A percentile compares a stretch with the other conserved stretches of the same genome.
phyloP scores from a whole-genome alignment of 2,113 vertebrate species.

The Aspidoscelis tigris region DNA sequence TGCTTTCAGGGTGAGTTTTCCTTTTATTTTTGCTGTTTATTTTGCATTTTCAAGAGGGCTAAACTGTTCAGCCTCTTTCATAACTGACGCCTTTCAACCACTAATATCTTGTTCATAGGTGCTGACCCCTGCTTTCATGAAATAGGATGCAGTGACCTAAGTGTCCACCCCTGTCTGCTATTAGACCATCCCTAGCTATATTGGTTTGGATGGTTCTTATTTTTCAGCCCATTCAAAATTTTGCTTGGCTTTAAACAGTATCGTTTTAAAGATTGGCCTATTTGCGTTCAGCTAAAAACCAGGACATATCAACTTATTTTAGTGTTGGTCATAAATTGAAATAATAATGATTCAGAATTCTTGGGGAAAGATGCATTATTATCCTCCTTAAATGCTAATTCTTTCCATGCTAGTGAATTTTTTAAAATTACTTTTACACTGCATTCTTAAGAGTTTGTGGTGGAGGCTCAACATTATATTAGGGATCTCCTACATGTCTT shows the following conservation, averaged over 20 bases:
- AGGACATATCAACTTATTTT: neutral
- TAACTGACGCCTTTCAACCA: slow-evolving; percentile 16
- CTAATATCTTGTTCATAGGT: neutral
- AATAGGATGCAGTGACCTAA: neutral
- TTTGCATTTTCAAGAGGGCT: neutral
- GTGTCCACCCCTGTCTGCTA: neutral
- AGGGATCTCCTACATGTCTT: neutral
- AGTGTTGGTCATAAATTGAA: too few relatives aligned
- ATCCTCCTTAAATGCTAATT: neutral
- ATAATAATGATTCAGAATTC: neutral
- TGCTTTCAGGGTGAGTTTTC: neutral
- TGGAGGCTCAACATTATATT: too few relatives aligned
- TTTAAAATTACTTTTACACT: neutral
- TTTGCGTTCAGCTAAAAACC: neutral
- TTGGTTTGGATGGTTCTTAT: neutral
- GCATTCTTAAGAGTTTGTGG: neutral
- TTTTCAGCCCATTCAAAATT: neutral
- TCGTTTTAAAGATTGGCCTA: neutral
- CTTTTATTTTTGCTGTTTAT: slow-evolving; percentile 31
- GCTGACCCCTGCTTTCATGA: neutral
- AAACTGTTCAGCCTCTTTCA: neutral
- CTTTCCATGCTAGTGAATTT: neutral
- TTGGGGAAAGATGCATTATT: neutral
- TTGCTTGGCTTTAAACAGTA: neutral
- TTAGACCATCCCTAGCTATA: neutral